Conservation (phyloP, 2,888 invertebrate species). For the Hyalella azteca region DNA sequence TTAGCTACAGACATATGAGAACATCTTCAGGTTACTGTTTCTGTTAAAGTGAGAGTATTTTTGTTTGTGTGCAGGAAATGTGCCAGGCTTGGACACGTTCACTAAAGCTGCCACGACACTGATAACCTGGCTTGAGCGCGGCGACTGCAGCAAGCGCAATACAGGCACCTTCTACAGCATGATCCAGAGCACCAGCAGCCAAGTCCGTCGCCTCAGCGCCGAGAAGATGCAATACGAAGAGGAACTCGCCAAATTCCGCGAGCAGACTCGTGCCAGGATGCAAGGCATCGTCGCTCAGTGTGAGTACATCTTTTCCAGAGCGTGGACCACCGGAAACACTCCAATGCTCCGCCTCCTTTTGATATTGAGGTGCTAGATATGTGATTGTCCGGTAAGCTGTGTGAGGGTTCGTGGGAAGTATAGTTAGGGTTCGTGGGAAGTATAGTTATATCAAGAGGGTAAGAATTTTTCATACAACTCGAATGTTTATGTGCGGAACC, state of each 20-base stretch:
- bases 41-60: no score
- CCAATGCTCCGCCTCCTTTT: background rate
- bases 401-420: no score
- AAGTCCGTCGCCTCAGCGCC: conserved; percentile 80
- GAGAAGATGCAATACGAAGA: conserved; percentile 89
- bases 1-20: no score
- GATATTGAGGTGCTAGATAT: background rate
- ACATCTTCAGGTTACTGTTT: no score
- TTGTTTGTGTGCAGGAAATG: background rate
- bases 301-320: no score
- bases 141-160: conserved; percentile 90
- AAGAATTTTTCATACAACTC: no score
- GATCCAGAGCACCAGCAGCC: conserved; percentile 91
- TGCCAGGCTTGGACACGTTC: conserved; percentile 52
- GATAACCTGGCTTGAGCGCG: conserved; percentile 89
- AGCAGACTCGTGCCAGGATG: conserved; percentile 82
- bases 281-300: conserved; percentile 87
- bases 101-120: conserved; percentile 68
- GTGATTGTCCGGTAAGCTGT: no score
- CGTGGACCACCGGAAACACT: background rate
- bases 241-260: conserved; percentile 83
- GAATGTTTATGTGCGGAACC: no score
- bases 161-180: conserved; percentile 91
- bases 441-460: no score
- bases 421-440: no score